These are phyloP conservation scores for Myathropa florea DNA, from an alignment of 2,888 invertebrate species.

Conservation along the genomic window DNA sequence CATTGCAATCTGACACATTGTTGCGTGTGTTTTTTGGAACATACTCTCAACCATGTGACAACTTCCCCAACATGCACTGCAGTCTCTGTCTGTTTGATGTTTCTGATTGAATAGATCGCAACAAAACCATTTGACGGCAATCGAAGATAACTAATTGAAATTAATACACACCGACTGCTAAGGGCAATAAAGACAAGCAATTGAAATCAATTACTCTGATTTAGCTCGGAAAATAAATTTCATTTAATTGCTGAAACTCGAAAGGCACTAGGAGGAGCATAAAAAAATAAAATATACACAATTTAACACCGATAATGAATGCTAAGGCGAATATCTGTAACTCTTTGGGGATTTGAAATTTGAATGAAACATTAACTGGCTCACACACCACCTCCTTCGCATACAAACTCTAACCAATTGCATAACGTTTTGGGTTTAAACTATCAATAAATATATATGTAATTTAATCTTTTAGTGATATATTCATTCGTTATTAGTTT, in stretches of 20 bases:
- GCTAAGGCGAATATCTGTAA: background rate
- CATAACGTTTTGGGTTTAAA: conserved; percentile 9
- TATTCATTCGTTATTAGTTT: conserved; percentile 6
- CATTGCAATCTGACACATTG: no score
- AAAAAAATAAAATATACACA: no score
- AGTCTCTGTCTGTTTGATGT: background rate
- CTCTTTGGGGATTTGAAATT: background rate
- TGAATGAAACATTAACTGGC: background rate
- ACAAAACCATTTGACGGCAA: background rate
- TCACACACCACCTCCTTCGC: background rate
- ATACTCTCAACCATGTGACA: no score
- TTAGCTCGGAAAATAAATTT: background rate
- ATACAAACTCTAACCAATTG: conserved; percentile 16
- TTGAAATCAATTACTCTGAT: background rate
- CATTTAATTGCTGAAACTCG: background rate
- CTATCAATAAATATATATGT: conserved; percentile 40
- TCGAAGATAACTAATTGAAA: background rate
- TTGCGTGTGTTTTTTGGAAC: no score
- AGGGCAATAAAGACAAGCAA: background rate
- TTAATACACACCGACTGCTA: background rate
- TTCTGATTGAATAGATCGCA: background rate
- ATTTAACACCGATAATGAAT: no score
- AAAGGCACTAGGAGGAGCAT: background rate
- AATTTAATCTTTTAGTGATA: conserved; percentile 17
- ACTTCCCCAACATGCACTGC: no score